A percentile compares a stretch with the other conserved stretches of the same genome.
These are phyloP conservation scores for Phoxinus phoxinus DNA, from an alignment of 2,113 vertebrate species.

Conservation along the genomic window DNA sequence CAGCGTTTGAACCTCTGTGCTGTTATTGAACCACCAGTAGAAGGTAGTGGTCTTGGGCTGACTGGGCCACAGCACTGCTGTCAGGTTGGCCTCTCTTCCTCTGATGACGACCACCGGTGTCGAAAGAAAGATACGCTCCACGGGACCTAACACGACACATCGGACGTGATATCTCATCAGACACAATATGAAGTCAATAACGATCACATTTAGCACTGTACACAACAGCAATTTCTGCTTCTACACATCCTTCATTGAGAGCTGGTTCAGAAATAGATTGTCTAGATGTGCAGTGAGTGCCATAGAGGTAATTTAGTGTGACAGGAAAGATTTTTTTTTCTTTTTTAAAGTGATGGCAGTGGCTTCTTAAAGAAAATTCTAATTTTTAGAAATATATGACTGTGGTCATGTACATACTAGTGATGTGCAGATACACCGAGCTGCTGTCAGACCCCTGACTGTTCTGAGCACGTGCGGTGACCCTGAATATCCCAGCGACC, in stretches of 20 bases:
- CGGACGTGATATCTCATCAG: constrained; percentile 33
- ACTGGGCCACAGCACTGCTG: constrained; percentile 89
- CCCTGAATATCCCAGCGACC: constrained; percentile 89
- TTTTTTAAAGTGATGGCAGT: neutral
- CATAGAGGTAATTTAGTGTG: constrained; percentile 14
- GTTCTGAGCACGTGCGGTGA: constrained; percentile 88
- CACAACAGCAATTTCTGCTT: constrained; percentile 35
- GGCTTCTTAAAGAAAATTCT: neutral
- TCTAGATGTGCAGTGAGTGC: constrained; percentile 27
- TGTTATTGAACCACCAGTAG: constrained; percentile 98
- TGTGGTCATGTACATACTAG: constrained; percentile 82
- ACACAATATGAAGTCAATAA: constrained; percentile 27
- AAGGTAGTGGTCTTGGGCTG: constrained; percentile 87
- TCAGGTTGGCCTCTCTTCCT: constrained; percentile 90
- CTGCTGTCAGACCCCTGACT: constrained; percentile 87
- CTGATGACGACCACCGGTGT: constrained; percentile 87
- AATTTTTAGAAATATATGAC: neutral
- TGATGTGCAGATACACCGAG: constrained; percentile 89
- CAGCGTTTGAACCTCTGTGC: constrained; percentile 83
- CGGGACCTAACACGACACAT: constrained; percentile 79
- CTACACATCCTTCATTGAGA: neutral
- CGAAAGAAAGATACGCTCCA: constrained; percentile 89
- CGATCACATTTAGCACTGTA: constrained; percentile 25
- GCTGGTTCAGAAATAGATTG: neutral
- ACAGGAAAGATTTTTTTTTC: constrained; percentile 5